phyloP scores from a whole-genome alignment of 2,797 vertebrate genomes.

The Sternarchorhynchus goeldii region DNA sequence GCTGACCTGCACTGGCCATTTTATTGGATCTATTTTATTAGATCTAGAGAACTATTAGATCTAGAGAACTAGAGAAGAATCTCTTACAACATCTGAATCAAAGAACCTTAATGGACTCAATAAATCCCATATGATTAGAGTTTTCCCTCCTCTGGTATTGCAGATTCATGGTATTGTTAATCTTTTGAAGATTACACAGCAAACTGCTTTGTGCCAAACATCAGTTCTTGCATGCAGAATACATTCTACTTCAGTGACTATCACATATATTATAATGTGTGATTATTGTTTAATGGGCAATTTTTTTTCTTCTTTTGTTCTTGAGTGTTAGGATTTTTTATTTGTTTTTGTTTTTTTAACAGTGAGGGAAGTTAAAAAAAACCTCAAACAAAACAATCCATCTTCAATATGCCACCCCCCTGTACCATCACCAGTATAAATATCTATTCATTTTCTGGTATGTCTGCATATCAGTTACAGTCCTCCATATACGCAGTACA shows the following conservation, averaged over 20 bases:
- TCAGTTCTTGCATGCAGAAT: conserved; percentile 37
- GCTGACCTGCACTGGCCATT: conserved; percentile 52
- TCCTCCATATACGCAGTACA: background rate
- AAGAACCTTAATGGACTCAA: conserved; percentile 52
- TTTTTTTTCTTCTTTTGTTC: background rate
- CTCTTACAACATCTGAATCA: conserved; percentile 55
- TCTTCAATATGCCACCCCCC: background rate
- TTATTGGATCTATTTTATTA: conserved; percentile 38
- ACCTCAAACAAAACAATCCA: background rate
- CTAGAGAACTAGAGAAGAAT: conserved; percentile 53
- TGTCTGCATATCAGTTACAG: background rate
- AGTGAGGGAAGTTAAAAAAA: no score
- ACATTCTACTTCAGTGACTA: conserved; percentile 25
- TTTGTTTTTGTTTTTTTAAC: no score
- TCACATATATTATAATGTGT: background rate
- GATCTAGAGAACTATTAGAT: no score
- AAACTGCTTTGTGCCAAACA: conserved; percentile 44
- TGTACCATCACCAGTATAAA: background rate
- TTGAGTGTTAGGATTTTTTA: conserved; percentile 3
- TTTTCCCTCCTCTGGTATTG: conserved; percentile 54
- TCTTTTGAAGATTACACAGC: conserved; percentile 39
- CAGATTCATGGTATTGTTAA: conserved; percentile 51
- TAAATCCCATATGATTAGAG: conserved; percentile 57
- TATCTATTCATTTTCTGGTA: background rate
- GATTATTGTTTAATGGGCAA: background rate